Evolutionary conservation across 2,797 vertebrate species (phyloP).

Genomic region (Rhodeus uyekii): DNA sequence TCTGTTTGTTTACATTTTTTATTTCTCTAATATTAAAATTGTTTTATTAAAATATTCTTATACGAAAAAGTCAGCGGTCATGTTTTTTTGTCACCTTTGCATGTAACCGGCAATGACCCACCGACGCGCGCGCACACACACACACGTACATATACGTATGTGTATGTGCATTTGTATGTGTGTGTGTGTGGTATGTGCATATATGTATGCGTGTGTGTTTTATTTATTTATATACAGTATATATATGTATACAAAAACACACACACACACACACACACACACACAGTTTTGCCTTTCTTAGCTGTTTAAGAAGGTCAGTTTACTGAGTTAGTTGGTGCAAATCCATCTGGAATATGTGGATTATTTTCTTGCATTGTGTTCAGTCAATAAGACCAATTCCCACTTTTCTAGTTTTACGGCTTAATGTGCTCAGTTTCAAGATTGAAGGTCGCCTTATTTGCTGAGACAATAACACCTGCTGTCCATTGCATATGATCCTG

Average conservation of each 20-base stretch:
- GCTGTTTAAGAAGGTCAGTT: neutral
- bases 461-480: slow-evolving; percentile 40
- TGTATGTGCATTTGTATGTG: too few species aligned
- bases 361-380: neutral
- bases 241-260: too few species aligned
- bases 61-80: neutral
- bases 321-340: neutral
- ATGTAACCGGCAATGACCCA: neutral
- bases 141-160: too few species aligned
- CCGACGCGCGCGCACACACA: too few species aligned
- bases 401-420: slow-evolving; percentile 41
- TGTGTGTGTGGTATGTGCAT: too few species aligned
- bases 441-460: slow-evolving; percentile 30
- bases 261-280: rapidly evolving
- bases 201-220: too few species aligned
- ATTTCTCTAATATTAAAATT: neutral
- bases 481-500: slow-evolving; percentile 11
- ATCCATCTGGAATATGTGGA: neutral
- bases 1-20: neutral
- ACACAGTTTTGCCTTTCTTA: neutral
- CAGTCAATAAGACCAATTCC: slow-evolving; percentile 14
- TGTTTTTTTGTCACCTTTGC: neutral
- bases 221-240: too few species aligned
- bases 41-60: neutral
- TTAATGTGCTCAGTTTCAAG: slow-evolving; percentile 25